phyloP scores from a whole-genome alignment of 2,888 invertebrate genomes.

The Parnassius mnemosyne region DNA sequence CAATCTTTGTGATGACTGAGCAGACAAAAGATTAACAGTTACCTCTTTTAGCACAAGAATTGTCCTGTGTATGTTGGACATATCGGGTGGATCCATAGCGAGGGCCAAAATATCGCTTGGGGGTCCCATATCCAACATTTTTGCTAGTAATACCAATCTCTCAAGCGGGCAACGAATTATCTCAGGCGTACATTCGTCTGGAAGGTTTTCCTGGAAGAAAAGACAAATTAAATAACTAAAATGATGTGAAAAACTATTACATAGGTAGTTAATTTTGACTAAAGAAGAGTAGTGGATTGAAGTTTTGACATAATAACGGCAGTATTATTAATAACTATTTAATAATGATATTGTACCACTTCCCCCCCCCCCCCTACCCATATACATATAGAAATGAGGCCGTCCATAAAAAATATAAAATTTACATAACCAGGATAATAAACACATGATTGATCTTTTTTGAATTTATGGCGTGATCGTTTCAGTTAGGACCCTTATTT shows the following conservation, averaged over 20 bases:
- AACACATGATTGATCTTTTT: too few species aligned
- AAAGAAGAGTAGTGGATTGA: too few species aligned
- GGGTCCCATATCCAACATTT: conserved; percentile 90
- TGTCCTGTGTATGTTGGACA: conserved; percentile 89
- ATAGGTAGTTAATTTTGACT: too few species aligned
- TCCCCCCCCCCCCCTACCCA: too few species aligned
- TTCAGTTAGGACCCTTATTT: too few species aligned
- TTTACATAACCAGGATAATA: too few species aligned
- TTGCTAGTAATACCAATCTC: conserved; percentile 88
- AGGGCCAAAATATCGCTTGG: conserved; percentile 89
- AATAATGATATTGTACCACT: too few species aligned
- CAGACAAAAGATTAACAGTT: conserved; percentile 10
- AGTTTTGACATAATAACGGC: too few species aligned
- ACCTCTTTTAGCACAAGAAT: conserved; percentile 92
- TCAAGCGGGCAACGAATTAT: conserved; percentile 91
- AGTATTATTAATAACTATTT: too few species aligned
- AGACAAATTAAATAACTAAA: conserved; percentile 4
- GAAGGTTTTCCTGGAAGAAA: conserved; percentile 62
- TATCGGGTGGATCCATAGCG: conserved; percentile 92
- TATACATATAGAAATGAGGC: too few species aligned
- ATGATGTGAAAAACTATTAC: neutral
- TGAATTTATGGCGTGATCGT: too few species aligned
- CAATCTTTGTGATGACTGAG: neutral
- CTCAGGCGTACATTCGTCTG: conserved; percentile 84
- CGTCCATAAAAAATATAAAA: too few species aligned